Evolutionary conservation across 1,140 invertebrate species (phyloP), one percentile per base, ranked within the genome.

Genomic region (Drosophila mayri): DNA sequence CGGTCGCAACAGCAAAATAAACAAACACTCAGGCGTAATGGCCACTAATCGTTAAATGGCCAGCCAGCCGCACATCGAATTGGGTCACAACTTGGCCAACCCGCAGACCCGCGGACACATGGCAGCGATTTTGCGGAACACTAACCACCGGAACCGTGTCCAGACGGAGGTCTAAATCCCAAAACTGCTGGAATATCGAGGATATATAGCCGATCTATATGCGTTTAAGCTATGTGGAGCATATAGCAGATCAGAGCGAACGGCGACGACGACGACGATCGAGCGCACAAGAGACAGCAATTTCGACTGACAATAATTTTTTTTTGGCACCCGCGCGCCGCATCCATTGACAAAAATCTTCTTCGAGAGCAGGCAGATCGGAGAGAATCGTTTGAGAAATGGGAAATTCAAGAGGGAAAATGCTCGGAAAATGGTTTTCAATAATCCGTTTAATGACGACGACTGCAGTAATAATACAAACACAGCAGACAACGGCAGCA

Each of bases 281-380:
- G 85, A 85, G 85, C 85, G 75, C 86, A 71, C 78, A 64, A 90
- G 85, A 90, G 85, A 90, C 74, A 85, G 78, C 70, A 79, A 79
- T 90, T 88, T 61, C 57, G 85, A 88, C 85, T 88, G 85, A 88
- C 85, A 90, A 80, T 87, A 84, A 80, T 88, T 88, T 88, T 87
- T 87, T 88, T 87, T 87, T 87, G 83, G 83, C 83, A 87, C 59
- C 84, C 83, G 84, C 83, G 80, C 84, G 64, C 78, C 76, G 66
- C 80, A 55, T 62, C 75, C 75, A 78, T 78, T 78, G 75, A 78
- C 75, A 78, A 78, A 77, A 78, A 77, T 68, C 40, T 44, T 37
- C 14, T 2, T 25, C 41, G 74, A 77, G 73, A 61, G 60, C 11
- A 30, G 22, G 18, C 20, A 54, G 16, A 70, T 59, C 52, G 16